Conservation (phyloP, 2,113 vertebrate species). For the Peromyscus polionotus region DNA sequence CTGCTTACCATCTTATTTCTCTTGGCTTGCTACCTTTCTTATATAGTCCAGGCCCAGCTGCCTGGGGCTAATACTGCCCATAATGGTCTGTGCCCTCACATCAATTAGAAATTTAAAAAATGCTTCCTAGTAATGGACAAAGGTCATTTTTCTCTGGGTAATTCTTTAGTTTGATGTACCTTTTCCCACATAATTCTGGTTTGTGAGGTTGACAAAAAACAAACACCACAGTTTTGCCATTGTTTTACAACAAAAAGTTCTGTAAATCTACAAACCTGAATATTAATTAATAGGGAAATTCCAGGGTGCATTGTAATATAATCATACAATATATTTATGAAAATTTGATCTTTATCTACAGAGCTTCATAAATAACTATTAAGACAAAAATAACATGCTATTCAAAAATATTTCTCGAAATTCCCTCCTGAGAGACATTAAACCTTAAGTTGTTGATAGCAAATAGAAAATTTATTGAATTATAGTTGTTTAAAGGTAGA, state of each 20-base stretch:
- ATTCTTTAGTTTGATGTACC: background rate
- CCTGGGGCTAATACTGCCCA: background rate
- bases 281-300: background rate
- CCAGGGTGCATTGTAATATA: background rate
- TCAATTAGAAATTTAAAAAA: background rate
- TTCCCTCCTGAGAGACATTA: constrained; percentile 14
- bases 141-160: background rate
- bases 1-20: background rate
- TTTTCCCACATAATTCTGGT: background rate
- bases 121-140: background rate
- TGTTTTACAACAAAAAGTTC: background rate
- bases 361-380: constrained; percentile 15
- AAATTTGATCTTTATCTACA: background rate
- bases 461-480: constrained; percentile 48
- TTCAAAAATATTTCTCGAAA: constrained; percentile 30
- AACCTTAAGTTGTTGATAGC: constrained; percentile 8
- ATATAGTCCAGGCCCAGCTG: background rate
- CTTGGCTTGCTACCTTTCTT: background rate
- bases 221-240: background rate
- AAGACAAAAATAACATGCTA: background rate
- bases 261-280: background rate
- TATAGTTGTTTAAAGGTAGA: constrained; percentile 27
- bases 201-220: background rate
- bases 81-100: background rate
- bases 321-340: background rate